Evolutionary conservation across 1,140 invertebrate species (phyloP).

Genomic region (Sinonovacula constricta): DNA sequence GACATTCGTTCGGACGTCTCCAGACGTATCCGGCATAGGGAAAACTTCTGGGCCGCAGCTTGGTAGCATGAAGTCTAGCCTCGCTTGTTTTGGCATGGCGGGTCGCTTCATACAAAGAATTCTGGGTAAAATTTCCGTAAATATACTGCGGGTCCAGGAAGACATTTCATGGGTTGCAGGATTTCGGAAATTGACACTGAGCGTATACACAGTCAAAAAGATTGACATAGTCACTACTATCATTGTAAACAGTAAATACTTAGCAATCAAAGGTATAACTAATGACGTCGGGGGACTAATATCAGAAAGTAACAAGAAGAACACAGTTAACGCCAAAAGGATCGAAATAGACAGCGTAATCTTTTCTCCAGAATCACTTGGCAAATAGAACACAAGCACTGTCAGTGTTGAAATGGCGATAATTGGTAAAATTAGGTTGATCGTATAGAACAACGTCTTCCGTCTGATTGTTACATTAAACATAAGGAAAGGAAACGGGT

Average conservation of each 20-base stretch:
- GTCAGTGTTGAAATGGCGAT: constrained; percentile 91
- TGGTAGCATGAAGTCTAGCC: neutral
- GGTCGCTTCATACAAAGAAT: constrained; percentile 75
- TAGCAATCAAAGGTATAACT: constrained; percentile 98
- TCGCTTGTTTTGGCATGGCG: constrained; percentile 60
- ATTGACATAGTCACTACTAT: constrained; percentile 98
- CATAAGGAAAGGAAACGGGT: constrained; percentile 77
- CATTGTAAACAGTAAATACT: constrained; percentile 99
- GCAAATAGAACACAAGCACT: constrained; percentile 98
- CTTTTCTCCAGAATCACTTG: constrained; percentile 99
- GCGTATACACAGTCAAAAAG: constrained; percentile 97
- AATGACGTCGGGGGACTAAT: constrained; percentile 99
- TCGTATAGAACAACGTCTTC: constrained; percentile 78
- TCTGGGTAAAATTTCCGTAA: constrained; percentile 92
- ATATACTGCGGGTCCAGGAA: constrained; percentile 93
- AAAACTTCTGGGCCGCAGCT: neutral
- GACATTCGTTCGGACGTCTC: neutral
- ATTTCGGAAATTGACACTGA: constrained; percentile 98
- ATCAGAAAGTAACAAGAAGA: constrained; percentile 98
- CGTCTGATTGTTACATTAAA: constrained; percentile 76
- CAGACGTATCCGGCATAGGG: neutral
- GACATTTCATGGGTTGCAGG: constrained; percentile 97
- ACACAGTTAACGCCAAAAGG: constrained; percentile 99
- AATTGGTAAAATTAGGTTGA: constrained; percentile 79
- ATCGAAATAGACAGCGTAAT: constrained; percentile 99